Conservation (phyloP, 2,113 vertebrate genomes). For the Ophthalmolycus amberensis region DNA sequence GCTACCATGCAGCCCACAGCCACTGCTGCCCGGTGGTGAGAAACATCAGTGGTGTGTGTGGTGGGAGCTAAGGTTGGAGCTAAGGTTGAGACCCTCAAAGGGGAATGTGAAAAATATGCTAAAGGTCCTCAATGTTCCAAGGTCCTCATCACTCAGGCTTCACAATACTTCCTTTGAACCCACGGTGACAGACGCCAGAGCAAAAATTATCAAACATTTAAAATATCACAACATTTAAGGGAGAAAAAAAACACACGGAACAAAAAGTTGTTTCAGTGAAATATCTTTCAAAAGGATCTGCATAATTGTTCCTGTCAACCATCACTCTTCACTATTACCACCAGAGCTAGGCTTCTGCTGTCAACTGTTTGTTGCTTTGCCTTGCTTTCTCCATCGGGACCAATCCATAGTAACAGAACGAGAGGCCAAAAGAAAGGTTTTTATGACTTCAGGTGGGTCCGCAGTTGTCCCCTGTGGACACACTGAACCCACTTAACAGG, state of each 20-base stretch:
- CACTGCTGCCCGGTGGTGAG: constrained; percentile 25
- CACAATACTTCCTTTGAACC: constrained; percentile 28
- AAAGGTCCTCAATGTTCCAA: constrained; percentile 80
- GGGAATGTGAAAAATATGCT: constrained; percentile 82
- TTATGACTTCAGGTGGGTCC: constrained; percentile 67
- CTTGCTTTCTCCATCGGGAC: constrained; percentile 1
- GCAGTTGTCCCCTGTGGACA: constrained; percentile 26
- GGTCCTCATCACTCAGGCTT: constrained; percentile 57
- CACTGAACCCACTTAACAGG: constrained; percentile 47
- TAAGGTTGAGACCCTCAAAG: constrained; percentile 74
- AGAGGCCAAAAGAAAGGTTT: constrained; percentile 32
- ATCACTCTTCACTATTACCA: neutral
- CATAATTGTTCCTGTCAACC: neutral
- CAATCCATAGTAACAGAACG: constrained; percentile 23
- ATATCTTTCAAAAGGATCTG: neutral
- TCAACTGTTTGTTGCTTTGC: constrained; percentile 2
- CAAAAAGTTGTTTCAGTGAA: neutral
- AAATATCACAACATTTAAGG: neutral
- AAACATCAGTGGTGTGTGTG: constrained; percentile 23
- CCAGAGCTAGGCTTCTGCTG: neutral
- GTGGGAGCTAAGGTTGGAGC: constrained; percentile 53
- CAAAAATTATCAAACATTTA: neutral
- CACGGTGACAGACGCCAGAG: neutral
- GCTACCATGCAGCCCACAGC: neutral
- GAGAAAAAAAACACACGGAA: neutral